Percentiles rank a stretch among this genome's conserved stretches.
Conservation (phyloP, 2,797 vertebrate genomes). For the Kryptopterus vitreolus region DNA sequence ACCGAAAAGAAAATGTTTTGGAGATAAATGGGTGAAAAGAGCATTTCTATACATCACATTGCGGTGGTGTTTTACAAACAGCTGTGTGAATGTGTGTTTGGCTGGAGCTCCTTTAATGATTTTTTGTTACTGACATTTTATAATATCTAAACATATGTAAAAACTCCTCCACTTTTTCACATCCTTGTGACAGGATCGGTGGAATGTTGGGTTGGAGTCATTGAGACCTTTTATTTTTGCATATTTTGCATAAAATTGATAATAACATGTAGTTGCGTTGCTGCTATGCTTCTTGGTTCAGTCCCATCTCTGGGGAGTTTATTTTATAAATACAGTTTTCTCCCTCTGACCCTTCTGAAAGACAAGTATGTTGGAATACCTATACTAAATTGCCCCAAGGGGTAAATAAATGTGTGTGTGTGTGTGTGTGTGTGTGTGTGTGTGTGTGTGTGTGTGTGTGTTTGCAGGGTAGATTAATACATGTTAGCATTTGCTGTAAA, state of each 20-base stretch:
- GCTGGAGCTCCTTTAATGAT: neutral
- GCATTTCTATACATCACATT: neutral
- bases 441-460: neutral
- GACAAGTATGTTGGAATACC: neutral
- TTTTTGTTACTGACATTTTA: too few relatives aligned
- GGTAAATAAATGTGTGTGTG: neutral
- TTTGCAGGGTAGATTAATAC: neutral
- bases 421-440: neutral
- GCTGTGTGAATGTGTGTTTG: neutral
- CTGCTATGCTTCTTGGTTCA: neutral
- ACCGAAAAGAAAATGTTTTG: neutral
- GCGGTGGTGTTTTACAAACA: neutral
- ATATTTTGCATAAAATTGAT: neutral
- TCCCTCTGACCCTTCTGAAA: neutral
- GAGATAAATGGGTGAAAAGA: neutral
- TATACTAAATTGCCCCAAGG: neutral
- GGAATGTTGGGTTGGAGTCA: neutral
- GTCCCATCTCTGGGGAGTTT: neutral
- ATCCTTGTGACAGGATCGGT: neutral
- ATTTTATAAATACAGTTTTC: neutral
- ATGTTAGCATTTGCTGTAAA: too few relatives aligned
- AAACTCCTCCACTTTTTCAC: neutral
- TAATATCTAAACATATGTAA: too few relatives aligned
- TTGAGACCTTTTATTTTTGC: too few relatives aligned
- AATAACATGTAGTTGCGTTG: neutral